Evolutionary conservation across 2,113 vertebrate species (phyloP).

Genomic region (Paratilapia polleni): DNA sequence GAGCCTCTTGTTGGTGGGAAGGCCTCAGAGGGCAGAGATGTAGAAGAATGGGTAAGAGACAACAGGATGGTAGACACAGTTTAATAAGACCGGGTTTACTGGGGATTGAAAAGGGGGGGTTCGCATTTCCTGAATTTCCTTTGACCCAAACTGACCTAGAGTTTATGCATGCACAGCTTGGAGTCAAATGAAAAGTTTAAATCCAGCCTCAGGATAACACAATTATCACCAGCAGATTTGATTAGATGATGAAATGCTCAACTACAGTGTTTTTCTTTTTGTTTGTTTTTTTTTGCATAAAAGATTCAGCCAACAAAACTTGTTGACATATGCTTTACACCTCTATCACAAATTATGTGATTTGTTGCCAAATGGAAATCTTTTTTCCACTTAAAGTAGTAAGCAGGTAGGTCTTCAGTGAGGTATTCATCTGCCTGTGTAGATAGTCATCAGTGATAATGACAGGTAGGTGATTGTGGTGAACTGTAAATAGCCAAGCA

Average conservation of each 20-base stretch:
- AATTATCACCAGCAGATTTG: constrained; percentile 25
- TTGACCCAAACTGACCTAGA: constrained; percentile 38
- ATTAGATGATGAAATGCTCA: constrained; percentile 41
- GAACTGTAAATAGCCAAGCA: constrained; percentile 25
- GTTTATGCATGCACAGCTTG: constrained; percentile 5
- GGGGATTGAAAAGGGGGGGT: constrained; percentile 56
- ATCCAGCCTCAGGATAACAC: constrained; percentile 45
- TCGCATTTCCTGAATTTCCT: constrained; percentile 17
- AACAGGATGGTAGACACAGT: background rate
- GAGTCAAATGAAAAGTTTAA: constrained; percentile 41
- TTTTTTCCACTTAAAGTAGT: background rate
- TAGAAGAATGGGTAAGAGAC: constrained; percentile 91
- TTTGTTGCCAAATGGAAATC: background rate
- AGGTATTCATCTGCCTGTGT: background rate
- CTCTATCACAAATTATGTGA: background rate
- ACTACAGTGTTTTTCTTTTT: background rate
- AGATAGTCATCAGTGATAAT: constrained; percentile 33
- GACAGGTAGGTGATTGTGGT: constrained; percentile 32
- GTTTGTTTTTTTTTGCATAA: background rate
- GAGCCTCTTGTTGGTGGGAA: constrained; percentile 67
- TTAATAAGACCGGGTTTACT: constrained; percentile 33
- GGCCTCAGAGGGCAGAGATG: constrained; percentile 85
- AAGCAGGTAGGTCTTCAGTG: background rate
- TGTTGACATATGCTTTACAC: background rate
- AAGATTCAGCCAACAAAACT: background rate